phyloP scores from a whole-genome alignment of 2,888 invertebrate species.

The Augiades crinisus region DNA sequence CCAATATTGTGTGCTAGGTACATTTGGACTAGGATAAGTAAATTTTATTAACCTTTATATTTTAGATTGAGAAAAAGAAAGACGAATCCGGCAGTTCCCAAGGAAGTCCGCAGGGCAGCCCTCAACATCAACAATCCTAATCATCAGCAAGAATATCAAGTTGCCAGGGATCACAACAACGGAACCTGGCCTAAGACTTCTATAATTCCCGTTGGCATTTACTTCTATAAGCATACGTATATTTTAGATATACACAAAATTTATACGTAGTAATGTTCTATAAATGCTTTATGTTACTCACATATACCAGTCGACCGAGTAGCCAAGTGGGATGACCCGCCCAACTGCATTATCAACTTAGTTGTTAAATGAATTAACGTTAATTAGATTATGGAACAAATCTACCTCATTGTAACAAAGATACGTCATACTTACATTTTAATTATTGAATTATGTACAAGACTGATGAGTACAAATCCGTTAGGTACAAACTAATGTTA shows the following conservation, averaged over 20 bases:
- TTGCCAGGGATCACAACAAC: neutral
- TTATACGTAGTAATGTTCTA: neutral
- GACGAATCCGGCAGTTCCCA: constrained; percentile 65
- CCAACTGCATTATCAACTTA: constrained; percentile 11
- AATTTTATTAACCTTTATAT: constrained; percentile 25
- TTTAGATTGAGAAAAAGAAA: constrained; percentile 67
- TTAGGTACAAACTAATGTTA: constrained; percentile 65
- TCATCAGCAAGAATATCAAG: neutral
- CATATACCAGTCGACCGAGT: neutral
- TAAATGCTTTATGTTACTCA: neutral
- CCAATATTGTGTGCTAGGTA: too few relatives aligned
- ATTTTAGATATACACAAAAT: neutral
- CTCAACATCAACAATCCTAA: constrained; percentile 56
- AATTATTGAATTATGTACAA: constrained; percentile 52
- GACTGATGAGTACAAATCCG: constrained; percentile 77
- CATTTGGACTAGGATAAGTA: too few relatives aligned
- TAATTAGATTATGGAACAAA: constrained; percentile 34
- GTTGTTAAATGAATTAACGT: constrained; percentile 3
- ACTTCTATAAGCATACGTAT: neutral
- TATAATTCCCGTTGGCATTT: constrained; percentile 3
- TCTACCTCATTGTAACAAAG: constrained; percentile 56
- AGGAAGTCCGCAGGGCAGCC: constrained; percentile 58
- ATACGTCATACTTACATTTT: constrained; percentile 29
- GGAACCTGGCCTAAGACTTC: neutral
- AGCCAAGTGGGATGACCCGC: constrained; percentile 4